Conservation (phyloP, 2,797 vertebrate species). For the Zalophus californianus region DNA sequence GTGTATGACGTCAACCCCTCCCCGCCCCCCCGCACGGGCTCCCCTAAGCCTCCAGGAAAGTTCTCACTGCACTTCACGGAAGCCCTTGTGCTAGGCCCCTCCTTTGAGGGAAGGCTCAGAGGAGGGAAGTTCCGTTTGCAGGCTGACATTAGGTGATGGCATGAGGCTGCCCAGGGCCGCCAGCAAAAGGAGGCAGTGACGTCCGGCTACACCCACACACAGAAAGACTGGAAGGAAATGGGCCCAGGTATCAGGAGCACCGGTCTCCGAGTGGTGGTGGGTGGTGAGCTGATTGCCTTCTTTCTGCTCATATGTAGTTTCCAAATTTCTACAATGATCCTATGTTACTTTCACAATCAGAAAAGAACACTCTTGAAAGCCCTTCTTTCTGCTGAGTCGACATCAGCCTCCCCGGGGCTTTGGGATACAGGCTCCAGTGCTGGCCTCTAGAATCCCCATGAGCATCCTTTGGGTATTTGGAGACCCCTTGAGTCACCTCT, state of each 20-base stretch:
- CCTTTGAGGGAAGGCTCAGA: not conserved
- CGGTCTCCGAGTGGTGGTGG: not conserved
- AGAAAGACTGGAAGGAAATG: not conserved
- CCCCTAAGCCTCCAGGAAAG: not conserved
- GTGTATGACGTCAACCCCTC: not conserved
- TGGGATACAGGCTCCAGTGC: not conserved
- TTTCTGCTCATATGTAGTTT: not conserved
- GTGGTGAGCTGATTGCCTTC: not conserved
- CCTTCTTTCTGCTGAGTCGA: not conserved
- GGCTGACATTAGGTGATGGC: not conserved
- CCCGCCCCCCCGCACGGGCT: fast-evolving
- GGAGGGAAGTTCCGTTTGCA: not conserved
- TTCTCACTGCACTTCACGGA: not conserved
- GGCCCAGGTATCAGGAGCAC: fast-evolving
- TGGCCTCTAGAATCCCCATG: not conserved
- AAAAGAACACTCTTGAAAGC: not conserved
- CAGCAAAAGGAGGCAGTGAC: not conserved
- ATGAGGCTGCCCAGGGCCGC: not conserved
- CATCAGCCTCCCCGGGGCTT: not conserved
- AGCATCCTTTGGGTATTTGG: not conserved
- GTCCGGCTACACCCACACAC: not conserved
- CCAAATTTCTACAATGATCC: not conserved
- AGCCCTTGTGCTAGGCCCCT: fast-evolving
- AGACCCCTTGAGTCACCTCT: not conserved
- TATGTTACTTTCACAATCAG: not conserved